Base-by-base conservation (phyloP, 2,797 vertebrate genomes). In the Gymnothorax reevesii region DNA sequence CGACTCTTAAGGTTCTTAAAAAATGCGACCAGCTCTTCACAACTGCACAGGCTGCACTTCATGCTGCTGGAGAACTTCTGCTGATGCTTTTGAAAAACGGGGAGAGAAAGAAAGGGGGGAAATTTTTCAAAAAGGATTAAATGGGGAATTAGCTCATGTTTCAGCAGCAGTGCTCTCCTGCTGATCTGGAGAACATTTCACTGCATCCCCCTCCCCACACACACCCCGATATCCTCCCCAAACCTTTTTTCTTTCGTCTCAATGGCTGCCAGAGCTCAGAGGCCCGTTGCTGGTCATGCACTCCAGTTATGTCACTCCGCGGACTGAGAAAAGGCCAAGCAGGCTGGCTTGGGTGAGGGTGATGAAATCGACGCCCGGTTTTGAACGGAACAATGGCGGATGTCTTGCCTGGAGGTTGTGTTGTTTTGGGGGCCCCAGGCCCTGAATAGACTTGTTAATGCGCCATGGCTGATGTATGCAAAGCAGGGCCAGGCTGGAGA, bases 371-470 rank as follows among this genome's bases (percentile, higher is more conserved):
- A 91, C 90, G 91, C 93, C 94, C 89, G 92, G 94, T 95, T 42
- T 95, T 94, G 92, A 94, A 91, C 91, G 88, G 94, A 95, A 98
- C 96, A 97, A 97, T 95, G 95, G 94, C 89, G 90, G 93, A 95
- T 92, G 93, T 92, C 93, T 94, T 92, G 95, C 94, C 91, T 93
- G 92, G 95, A 96, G 96, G 95, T 96, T 96, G 95, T 94, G 96
- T 97, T 95, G 95, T 97, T 96, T 92, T 93, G 93, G 92, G 92
- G 94, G 93, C 95, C 93, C 95, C 93, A 92, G 94, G 92, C 88
- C 93, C 95, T 97, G 97, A 98, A 98, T 97, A 97, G 97, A 97
- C 97, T 97, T 97, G 97, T 98, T 97, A 98, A 98, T 97, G 94
- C 93, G 96, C 94, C 95, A 93, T 94, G 93, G 96, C 96, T 97